Percentiles rank a stretch among this genome's conserved stretches.
Conservation (phyloP, 2,113 vertebrate genomes). For the Coracopsis vasa region DNA sequence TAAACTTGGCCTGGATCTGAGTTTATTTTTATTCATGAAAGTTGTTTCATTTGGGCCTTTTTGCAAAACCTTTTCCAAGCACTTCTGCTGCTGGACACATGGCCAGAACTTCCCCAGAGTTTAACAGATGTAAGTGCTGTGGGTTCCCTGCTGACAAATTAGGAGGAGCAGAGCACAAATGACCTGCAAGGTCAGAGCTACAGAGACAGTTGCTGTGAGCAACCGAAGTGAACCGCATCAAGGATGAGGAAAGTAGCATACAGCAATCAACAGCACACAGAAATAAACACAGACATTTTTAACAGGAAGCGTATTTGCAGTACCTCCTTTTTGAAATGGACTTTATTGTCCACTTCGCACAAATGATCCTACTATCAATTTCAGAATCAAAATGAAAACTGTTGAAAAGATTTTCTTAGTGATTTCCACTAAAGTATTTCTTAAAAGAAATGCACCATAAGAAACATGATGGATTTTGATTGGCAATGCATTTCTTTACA, state of each 20-base stretch:
- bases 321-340: background rate
- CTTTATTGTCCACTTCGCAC: background rate
- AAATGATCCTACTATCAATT: background rate
- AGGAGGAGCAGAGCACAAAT: background rate
- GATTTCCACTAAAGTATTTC: background rate
- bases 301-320: background rate
- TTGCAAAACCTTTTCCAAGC: background rate
- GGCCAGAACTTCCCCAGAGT: background rate
- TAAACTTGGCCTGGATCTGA: background rate
- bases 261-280: background rate
- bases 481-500: background rate
- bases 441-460: background rate
- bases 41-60: background rate
- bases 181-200: background rate
- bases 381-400: background rate
- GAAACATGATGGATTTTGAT: background rate
- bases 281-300: background rate
- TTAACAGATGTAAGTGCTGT: background rate
- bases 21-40: background rate
- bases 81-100: background rate
- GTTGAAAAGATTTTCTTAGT: background rate
- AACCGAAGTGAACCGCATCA: background rate
- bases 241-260: background rate
- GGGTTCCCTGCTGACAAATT: background rate
- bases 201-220: background rate